These are phyloP conservation scores for Euzetes globulus DNA, from an alignment of 2,888 invertebrate genomes.

Conservation along the genomic window DNA sequence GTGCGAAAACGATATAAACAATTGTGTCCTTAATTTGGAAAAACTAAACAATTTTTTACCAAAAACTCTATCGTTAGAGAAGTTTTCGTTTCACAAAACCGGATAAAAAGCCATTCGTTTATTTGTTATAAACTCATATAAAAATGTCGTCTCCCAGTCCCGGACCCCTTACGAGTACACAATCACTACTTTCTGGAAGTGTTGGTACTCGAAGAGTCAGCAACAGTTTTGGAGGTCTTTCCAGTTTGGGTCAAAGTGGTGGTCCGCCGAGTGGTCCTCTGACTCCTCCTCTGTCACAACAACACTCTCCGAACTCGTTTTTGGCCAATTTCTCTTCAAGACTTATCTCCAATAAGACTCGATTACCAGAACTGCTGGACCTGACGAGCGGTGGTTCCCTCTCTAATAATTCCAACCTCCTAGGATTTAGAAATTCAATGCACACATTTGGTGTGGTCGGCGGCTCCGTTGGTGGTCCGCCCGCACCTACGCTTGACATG, in stretches of 20 bases:
- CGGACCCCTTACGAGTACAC: not conserved
- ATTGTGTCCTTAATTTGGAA: slow-evolving; percentile 5
- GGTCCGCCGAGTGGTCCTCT: not conserved
- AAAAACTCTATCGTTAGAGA: not conserved
- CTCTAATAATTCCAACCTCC: not conserved
- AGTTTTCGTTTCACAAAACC: not conserved
- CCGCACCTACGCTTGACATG: slow-evolving; percentile 35
- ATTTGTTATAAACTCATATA: not conserved
- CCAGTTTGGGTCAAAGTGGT: not conserved
- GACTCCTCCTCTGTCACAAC: slow-evolving; percentile 27
- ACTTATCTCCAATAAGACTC: slow-evolving; percentile 24
- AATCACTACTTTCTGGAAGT: not conserved
- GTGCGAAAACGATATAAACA: not conserved
- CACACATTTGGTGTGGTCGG: slow-evolving; percentile 19
- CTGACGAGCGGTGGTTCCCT: slow-evolving; percentile 1
- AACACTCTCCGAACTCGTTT: slow-evolving; percentile 35
- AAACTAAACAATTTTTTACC: slow-evolving; percentile 21
- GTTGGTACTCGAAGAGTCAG: not conserved
- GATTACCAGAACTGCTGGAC: slow-evolving; percentile 5
- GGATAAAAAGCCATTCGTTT: not conserved
- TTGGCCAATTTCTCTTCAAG: slow-evolving; percentile 27
- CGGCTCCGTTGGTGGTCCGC: slow-evolving; percentile 31
- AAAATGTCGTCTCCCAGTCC: slow-evolving; percentile 25
- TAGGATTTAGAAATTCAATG: slow-evolving; percentile 13
- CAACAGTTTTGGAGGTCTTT: slow-evolving; percentile 3